Evolutionary conservation across 2,797 vertebrate species (phyloP), one percentile per base, ranked within the genome.

Genomic region (Spinus pinus): DNA sequence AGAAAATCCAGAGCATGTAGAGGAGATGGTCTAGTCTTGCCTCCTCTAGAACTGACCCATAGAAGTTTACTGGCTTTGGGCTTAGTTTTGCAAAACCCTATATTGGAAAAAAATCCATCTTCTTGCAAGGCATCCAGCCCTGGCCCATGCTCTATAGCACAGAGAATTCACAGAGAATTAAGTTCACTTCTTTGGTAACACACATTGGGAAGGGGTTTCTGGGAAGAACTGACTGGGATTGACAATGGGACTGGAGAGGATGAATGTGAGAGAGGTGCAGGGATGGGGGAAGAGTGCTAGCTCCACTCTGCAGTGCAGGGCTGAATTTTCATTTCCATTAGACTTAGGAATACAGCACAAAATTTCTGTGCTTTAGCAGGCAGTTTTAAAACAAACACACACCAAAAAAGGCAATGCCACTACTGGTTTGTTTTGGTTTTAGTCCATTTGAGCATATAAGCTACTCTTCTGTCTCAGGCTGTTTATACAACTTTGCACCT

Each of bases 261-360:
- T 54, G 51, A 54, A 72, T 17, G 4, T 65, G 61, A 56, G 31
- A 61, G 14, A 42, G n/a, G 9, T 61, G 35, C 14, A 58, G 10
- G n/a, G 12, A 20, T 18, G 7, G 16, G 12, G 21, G 2, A 47
- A 60, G 12, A 54, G 7, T 27, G 25, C 8, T 42, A 86, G 61
- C 23, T 31, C 12, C 0, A 1, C 18, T 54, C 60, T 50, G 25
- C 49, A 54, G 9, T 1, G 0, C 44, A 1, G 46, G 12, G 10
- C 37, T 62, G 33, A 67, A 60, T 56, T 91, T 80, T 42, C 9
- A 67, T 66, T 91, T 86, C 22, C 15, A 16, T 27, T 88, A 3
- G 14, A 14, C 77, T 87, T 61, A 61, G n/a, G 47, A 88, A 54
- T 39, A 18, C 35, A 82, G 46, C 13, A 23, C 6, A 39, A 28